Conservation (phyloP, 2,797 vertebrate species). For the Enteromius afrohamiltoni region DNA sequence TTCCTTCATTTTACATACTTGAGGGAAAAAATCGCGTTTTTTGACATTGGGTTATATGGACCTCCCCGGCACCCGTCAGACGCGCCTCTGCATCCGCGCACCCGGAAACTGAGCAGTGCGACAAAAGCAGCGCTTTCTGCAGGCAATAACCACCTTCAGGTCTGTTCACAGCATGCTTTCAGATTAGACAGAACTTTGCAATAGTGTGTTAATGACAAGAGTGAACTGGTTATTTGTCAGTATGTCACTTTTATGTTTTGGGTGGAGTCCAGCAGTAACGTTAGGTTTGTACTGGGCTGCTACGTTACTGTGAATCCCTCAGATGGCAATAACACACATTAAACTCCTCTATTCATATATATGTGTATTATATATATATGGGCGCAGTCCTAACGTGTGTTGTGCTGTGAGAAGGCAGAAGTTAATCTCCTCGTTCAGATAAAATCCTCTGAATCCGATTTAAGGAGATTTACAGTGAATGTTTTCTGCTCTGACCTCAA, state of each 20-base stretch:
- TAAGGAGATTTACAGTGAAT: neutral
- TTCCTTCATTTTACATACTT: neutral
- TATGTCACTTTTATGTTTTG: neutral
- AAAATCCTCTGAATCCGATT: neutral
- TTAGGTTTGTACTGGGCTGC: neutral
- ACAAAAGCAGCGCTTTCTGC: constrained; percentile 37
- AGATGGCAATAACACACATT: neutral
- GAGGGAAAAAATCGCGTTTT: neutral
- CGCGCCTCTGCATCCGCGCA: neutral
- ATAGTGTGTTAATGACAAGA: neutral
- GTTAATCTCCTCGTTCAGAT: constrained; percentile 9
- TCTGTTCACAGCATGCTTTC: constrained; percentile 12
- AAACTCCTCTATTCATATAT: too few species aligned
- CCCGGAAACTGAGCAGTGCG: constrained; percentile 25
- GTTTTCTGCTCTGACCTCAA: neutral
- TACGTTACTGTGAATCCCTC: neutral
- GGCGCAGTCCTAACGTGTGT: neutral
- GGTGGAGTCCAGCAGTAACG: neutral
- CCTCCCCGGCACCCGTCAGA: neutral
- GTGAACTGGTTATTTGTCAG: neutral
- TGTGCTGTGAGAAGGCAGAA: constrained; percentile 11
- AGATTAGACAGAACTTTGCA: neutral
- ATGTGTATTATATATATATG: neutral
- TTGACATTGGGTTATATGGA: neutral
- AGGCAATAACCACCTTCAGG: constrained; percentile 7